These are phyloP conservation scores for Limenitis camilla DNA, from an alignment of 2,888 invertebrate species.

Conservation along the genomic window DNA sequence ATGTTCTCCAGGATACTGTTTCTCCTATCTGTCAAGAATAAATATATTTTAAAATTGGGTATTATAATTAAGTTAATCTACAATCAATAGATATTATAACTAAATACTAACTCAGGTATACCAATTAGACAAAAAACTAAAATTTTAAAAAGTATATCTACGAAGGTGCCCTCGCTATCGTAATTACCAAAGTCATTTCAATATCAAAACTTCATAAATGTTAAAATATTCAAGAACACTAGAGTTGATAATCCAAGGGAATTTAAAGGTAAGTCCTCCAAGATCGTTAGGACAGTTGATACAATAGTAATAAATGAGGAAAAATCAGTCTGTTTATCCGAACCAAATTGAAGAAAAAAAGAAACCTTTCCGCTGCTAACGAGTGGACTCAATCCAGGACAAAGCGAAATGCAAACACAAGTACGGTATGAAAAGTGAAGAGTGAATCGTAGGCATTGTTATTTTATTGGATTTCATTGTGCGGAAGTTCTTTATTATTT, in stretches of 20 bases:
- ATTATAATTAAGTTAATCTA: too few species aligned
- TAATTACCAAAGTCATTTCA: not conserved
- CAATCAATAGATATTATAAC: too few species aligned
- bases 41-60: too few species aligned
- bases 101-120: too few species aligned
- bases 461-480: not conserved
- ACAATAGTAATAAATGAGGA: conserved; percentile 15
- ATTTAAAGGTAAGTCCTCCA: conserved; percentile 3
- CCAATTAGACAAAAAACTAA: too few species aligned
- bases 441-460: not conserved
- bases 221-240: conserved; percentile 1
- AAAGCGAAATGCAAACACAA: conserved; percentile 20
- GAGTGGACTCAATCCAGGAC: conserved; percentile 18
- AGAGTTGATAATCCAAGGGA: not conserved
- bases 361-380: conserved; percentile 21
- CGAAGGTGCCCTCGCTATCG: too few species aligned
- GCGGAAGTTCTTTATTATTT: too few species aligned
- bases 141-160: too few species aligned
- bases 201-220: not conserved
- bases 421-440: conserved; percentile 2
- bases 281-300: conserved; percentile 11
- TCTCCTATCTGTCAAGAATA: conserved; percentile 52
- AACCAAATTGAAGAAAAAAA: conserved; percentile 16
- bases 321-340: conserved; percentile 22
- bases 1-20: conserved; percentile 44